Evolutionary conservation across 2,113 vertebrate species (phyloP).

Genomic region (Phylloscopus trochilus): DNA sequence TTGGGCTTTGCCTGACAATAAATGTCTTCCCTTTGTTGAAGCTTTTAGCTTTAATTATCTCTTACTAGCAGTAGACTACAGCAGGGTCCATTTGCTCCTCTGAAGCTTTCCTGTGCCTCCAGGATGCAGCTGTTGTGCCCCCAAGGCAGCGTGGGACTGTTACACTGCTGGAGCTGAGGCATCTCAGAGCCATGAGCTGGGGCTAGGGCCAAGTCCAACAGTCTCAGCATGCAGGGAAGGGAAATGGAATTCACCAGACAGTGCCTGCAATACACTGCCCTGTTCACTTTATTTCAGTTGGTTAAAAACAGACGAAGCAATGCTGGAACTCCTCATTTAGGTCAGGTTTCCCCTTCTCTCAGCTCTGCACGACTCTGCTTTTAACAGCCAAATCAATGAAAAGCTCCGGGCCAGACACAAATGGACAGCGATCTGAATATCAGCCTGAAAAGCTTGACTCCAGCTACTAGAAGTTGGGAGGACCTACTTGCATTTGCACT

Average conservation of each 20-base stretch:
- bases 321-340: background rate
- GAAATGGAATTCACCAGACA: background rate
- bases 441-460: background rate
- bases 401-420: background rate
- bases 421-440: background rate
- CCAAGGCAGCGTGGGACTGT: background rate
- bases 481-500: background rate
- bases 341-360: background rate
- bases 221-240: accelerated
- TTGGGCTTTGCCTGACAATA: background rate
- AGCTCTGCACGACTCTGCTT: background rate
- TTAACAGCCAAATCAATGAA: background rate
- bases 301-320: background rate
- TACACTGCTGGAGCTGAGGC: background rate
- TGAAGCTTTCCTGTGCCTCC: background rate
- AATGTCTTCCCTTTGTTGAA: background rate
- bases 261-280: background rate
- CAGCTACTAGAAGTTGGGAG: background rate
- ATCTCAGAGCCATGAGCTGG: background rate
- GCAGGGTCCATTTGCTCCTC: background rate
- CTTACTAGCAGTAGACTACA: background rate
- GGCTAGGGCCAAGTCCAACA: background rate
- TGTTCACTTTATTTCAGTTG: background rate
- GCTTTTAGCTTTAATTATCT: background rate
- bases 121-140: background rate